phyloP scores from a whole-genome alignment of 2,113 vertebrate species.

The Pogonocichla stellata region DNA sequence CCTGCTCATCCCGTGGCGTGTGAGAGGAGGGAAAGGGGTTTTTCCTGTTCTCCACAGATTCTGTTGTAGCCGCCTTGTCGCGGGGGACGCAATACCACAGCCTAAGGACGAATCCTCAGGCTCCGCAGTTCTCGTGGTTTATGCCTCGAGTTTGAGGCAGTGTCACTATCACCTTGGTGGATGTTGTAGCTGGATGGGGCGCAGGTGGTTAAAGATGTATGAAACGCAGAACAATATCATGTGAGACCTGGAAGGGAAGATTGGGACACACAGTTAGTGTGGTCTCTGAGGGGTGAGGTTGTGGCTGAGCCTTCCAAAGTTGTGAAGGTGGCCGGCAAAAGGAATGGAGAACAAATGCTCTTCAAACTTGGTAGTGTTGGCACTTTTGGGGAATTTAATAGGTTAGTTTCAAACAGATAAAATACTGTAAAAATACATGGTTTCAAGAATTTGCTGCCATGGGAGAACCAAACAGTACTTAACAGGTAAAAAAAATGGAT shows the following conservation, averaged over 20 bases:
- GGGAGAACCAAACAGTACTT: background rate
- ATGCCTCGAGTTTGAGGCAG: background rate
- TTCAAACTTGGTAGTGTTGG: background rate
- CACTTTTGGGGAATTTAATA: background rate
- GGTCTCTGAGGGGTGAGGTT: too few relatives aligned
- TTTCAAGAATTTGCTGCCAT: background rate
- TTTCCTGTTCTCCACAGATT: background rate
- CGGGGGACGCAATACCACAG: fast-evolving
- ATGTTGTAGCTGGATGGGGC: background rate
- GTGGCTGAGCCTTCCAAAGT: background rate
- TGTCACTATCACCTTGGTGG: fast-evolving
- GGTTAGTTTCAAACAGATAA: background rate
- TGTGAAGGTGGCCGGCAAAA: background rate
- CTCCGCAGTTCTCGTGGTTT: background rate
- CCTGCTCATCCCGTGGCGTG: background rate
- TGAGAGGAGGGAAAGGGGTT: background rate
- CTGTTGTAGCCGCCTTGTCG: too few relatives aligned
- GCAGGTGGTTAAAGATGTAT: background rate
- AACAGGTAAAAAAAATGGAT: background rate
- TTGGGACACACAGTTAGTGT: fast-evolving
- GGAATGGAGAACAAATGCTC: too few relatives aligned
- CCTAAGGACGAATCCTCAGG: background rate
- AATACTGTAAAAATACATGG: background rate
- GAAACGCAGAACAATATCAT: fast-evolving
- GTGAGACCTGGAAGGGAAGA: too few relatives aligned